These are phyloP conservation scores for Hystrix brachyura DNA, from an alignment of 2,113 vertebrate species.

Conservation along the genomic window DNA sequence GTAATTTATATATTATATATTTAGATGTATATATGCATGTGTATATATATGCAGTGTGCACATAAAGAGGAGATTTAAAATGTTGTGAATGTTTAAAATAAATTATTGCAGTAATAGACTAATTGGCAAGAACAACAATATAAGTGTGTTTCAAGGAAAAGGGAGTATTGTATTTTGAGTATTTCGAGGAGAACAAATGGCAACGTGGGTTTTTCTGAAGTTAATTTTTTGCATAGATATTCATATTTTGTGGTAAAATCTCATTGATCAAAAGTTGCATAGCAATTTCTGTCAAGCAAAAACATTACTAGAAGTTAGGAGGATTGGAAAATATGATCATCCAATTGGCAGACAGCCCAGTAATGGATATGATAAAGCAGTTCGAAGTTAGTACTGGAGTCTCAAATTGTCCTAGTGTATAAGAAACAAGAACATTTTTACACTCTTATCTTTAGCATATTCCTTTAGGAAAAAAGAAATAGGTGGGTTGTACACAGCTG, in stretches of 20 bases:
- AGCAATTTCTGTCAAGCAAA: neutral
- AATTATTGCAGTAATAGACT: neutral
- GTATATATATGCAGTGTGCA: neutral
- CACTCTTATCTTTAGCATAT: neutral
- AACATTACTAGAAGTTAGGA: neutral
- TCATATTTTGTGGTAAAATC: neutral
- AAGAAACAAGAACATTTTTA: neutral
- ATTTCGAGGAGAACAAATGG: neutral
- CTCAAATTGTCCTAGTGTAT: neutral
- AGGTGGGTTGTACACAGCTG: neutral
- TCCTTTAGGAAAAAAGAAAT: neutral
- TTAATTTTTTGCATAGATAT: neutral
- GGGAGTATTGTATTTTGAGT: neutral
- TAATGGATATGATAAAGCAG: neutral
- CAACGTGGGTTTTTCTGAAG: neutral
- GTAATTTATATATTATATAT: neutral
- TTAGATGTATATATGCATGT: neutral
- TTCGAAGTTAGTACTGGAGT: neutral
- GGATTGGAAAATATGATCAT: neutral
- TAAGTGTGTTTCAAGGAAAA: neutral
- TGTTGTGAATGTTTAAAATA: neutral
- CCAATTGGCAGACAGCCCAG: slow-evolving; percentile 17
- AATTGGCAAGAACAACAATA: neutral
- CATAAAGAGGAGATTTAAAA: neutral
- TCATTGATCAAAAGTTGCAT: neutral